Base-by-base conservation (phyloP, 2,888 invertebrate genomes). In the Allolobophora icterica region DNA sequence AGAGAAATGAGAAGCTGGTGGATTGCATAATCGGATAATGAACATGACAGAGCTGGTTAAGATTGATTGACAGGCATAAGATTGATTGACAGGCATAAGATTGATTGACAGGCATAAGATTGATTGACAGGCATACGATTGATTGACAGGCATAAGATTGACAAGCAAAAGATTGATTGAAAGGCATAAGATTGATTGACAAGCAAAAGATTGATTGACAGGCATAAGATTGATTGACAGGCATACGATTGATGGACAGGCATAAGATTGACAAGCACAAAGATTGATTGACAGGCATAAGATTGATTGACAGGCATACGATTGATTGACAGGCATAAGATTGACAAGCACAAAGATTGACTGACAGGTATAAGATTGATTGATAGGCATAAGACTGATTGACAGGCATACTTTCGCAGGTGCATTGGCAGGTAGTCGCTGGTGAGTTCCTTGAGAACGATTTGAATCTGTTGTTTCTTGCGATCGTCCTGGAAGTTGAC, bases 341-440 rank as follows among this genome's bases (percentile, higher is more conserved):
- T n/a, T n/a, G n/a, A n/a, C n/a, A n/a, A n/a, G n/a, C n/a, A n/a
- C n/a, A n/a, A 11, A 52, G n/a, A 8, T 13, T 71, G n/a, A 71
- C n/a, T n/a, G 71, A n/a, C 71, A 38, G 33, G 35, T 24, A n/a
- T 52, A 11, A 52, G n/a, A 8, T 13, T 71, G n/a, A 71, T 71
- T n/a, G 71, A n/a, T n/a, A 38, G 33, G 35, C 8, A n/a, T 52
- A 11, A 52, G n/a, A 8, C 8, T 71, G n/a, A 71, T 71, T n/a
- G 71, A n/a, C 71, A 38, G 33, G 34, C 91, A 35, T 33, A 91
- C 91, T 58, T 90, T 33, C 87, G 52, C 42, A 91, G 40, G 40
- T 84, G 90, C 71, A 90, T 91, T 24, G 91, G 91, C 90, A 91
- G 89, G 84, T 91, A 91, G 52, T 91, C 91, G 21, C 42, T 58